A percentile compares a stretch with the other conserved stretches of the same genome.
Evolutionary conservation across 2,113 vertebrate species (phyloP).

Genomic region (Megaceryle maxima): DNA sequence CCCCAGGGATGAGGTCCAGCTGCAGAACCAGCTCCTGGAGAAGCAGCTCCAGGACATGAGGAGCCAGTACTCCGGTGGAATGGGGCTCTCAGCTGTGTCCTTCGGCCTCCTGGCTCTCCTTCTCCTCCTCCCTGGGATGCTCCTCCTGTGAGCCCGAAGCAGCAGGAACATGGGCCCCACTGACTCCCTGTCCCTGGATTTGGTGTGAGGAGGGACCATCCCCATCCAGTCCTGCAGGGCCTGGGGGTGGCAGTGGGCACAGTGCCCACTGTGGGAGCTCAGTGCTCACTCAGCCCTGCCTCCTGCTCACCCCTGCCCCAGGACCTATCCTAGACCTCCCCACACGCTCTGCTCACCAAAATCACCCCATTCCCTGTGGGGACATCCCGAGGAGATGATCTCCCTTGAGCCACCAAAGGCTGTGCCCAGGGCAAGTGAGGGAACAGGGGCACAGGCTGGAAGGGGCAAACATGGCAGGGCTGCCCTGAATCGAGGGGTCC

Average conservation of each 20-base stretch:
- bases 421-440: too few species aligned
- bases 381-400: rapidly evolving
- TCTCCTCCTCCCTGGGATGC: background rate
- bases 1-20: background rate
- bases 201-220: background rate
- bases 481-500: rapidly evolving
- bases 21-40: background rate
- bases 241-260: background rate
- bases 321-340: background rate
- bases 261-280: background rate
- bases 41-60: background rate
- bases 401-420: background rate
- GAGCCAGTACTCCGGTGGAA: rapidly evolving
- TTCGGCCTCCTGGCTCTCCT: background rate
- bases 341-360: rapidly evolving
- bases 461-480: background rate
- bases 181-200: rapidly evolving
- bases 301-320: background rate
- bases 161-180: rapidly evolving
- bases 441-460: rapidly evolving
- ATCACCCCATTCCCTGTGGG: rapidly evolving
- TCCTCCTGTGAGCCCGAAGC: background rate
- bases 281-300: background rate
- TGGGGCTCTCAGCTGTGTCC: rapidly evolving
- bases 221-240: rapidly evolving